Base-by-base conservation (phyloP, 2,113 vertebrate genomes). In the Cryptotis parvus region DNA sequence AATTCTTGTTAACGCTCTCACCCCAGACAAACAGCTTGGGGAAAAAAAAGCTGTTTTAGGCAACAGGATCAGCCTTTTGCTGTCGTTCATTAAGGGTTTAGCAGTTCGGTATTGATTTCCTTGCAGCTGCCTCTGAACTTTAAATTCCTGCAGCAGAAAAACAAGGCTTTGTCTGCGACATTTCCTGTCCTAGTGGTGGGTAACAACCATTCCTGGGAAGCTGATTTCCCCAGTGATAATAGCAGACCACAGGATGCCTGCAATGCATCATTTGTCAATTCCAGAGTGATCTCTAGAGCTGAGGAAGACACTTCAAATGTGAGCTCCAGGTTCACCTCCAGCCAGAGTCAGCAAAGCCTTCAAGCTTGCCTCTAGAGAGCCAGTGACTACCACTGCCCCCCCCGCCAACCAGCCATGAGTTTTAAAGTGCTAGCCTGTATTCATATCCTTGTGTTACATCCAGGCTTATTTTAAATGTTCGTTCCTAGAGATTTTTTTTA, bases 121-220 rank as follows among this genome's bases (percentile, higher is more conserved):
- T 96, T 92, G 90, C 95, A 93, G 94, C 91, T 93, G 97, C 91
- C 92, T 96, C 96, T 97, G 95, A 97, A 96, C 95, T 96, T 96
- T 97, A 98, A n/a, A 98, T 97, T 97, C 96, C 93, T 90, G 81
- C 92, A 94, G 95, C 91, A 97, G 97, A 96, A 97, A 98, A 98
- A 97, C 97, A 97, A 97, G 95, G 94, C 95, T 97, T 92, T 97
- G 94, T 94, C 95, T 95, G 96, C 39, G 94, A 97, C 97, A 97
- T 97, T 97, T 98, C 96, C 95, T 96, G 96, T 96, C 94, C 91
- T 58, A 96, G 94, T 96, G 95, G 94, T 41, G 94, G 95, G 97
- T 95, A 98, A 97, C 96, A 97, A 95, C 96, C 96, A 96, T 93
- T 96, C 91, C 94, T 96, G 90, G 94, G 96, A 92, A 84, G 91